Conservation (phyloP, 2,888 invertebrate genomes). For the Steinernema carpocapsae region DNA sequence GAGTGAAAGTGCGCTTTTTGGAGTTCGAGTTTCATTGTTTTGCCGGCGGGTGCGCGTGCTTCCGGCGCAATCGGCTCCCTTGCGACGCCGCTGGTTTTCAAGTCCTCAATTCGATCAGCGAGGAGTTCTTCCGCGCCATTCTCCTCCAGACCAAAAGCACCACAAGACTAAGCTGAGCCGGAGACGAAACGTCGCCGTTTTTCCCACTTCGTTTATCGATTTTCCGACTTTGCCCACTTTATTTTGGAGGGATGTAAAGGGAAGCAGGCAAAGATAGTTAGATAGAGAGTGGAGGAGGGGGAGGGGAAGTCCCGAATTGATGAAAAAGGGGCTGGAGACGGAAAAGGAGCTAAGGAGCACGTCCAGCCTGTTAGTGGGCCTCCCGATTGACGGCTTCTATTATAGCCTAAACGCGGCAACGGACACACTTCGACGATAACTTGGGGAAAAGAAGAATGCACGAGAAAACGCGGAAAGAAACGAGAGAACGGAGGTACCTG, state of each 20-base stretch:
- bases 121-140: slow-evolving; percentile 15
- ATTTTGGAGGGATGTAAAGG: slow-evolving; percentile 18
- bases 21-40: slow-evolving; percentile 19
- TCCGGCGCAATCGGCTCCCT: no score
- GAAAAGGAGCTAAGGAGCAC: slow-evolving; percentile 16
- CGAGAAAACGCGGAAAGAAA: neutral
- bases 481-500: neutral
- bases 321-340: slow-evolving; percentile 3
- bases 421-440: neutral
- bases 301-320: slow-evolving; percentile 25
- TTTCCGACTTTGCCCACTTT: slow-evolving; percentile 32
- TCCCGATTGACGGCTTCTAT: neutral
- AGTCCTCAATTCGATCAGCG: slow-evolving; percentile 30
- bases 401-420: neutral
- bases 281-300: neutral
- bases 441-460: neutral
- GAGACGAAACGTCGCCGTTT: slow-evolving; percentile 32
- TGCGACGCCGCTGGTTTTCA: neutral
- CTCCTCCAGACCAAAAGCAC: neutral
- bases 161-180: slow-evolving; percentile 26
- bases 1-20: slow-evolving; percentile 28
- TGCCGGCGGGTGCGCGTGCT: neutral
- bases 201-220: slow-evolving; percentile 32
- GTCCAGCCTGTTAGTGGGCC: neutral
- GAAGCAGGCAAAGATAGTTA: slow-evolving; percentile 32